A percentile compares a stretch with the other conserved stretches of the same genome.
Conservation (phyloP, 2,797 vertebrate genomes). For the Threskiornis aethiopicus region DNA sequence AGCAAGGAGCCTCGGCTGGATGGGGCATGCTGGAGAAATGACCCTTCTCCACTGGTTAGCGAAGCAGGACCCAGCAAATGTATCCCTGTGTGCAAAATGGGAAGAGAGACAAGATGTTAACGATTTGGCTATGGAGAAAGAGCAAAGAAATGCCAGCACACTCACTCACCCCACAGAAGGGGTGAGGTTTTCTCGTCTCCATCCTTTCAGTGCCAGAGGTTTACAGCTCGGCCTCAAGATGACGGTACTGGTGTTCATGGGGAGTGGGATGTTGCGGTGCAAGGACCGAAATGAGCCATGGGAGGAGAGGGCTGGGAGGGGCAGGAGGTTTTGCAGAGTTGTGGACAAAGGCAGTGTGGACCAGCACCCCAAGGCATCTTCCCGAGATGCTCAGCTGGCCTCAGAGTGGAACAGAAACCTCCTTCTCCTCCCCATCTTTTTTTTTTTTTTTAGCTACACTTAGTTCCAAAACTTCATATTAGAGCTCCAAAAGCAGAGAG, state of each 20-base stretch:
- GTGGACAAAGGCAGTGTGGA: neutral
- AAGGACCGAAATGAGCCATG: neutral
- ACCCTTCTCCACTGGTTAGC: neutral
- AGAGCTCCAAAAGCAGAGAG: neutral
- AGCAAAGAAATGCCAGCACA: neutral
- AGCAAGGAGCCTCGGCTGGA: neutral
- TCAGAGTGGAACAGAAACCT: neutral
- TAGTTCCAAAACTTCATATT: neutral
- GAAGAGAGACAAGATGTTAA: neutral
- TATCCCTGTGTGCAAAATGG: rapidly evolving
- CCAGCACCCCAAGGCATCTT: neutral
- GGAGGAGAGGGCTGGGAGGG: neutral
- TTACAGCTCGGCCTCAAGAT: neutral
- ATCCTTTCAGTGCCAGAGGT: neutral
- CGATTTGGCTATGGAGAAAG: neutral
- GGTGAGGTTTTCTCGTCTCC: neutral
- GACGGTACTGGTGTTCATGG: rapidly evolving
- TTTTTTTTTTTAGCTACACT: neutral
- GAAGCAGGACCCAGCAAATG: rapidly evolving
- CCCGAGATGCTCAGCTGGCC: neutral
- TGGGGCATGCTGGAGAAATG: rapidly evolving
- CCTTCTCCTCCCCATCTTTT: neutral
- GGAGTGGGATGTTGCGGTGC: neutral
- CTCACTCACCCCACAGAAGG: rapidly evolving
- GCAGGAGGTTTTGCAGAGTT: neutral